phyloP scores from a whole-genome alignment of 2,888 invertebrate genomes.

The Dynastes maya region DNA sequence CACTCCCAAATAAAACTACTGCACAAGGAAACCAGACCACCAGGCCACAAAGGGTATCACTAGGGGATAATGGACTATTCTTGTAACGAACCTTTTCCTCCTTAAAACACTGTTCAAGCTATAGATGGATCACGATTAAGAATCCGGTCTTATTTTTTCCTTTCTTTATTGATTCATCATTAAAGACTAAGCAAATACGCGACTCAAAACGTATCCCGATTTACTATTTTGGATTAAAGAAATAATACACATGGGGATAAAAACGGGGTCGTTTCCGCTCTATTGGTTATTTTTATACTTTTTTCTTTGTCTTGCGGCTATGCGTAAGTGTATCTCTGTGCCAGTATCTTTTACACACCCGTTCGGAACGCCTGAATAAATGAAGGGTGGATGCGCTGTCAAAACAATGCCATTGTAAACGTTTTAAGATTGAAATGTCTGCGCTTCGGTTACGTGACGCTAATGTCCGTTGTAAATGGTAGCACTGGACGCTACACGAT shows the following conservation, averaged over 20 bases:
- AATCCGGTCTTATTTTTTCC: constrained; percentile 35
- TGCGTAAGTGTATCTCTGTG: constrained; percentile 29
- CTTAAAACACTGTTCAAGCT: neutral
- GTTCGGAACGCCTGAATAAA: constrained; percentile 32
- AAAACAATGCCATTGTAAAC: constrained; percentile 39
- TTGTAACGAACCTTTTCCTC: constrained; percentile 38
- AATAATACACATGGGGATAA: constrained; percentile 22
- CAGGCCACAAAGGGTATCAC: constrained; percentile 33
- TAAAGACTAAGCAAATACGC: constrained; percentile 40
- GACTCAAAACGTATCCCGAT: constrained; percentile 15
- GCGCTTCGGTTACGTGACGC: constrained; percentile 29
- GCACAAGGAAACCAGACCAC: constrained; percentile 33
- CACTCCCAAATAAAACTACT: constrained; percentile 36
- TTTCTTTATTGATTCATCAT: constrained; percentile 27
- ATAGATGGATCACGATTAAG: constrained; percentile 30
- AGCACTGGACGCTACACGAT: constrained; percentile 19
- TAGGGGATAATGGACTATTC: constrained; percentile 47
- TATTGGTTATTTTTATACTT: constrained; percentile 20
- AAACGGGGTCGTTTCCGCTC: constrained; percentile 44
- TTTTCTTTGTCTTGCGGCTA: neutral
- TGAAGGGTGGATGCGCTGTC: constrained; percentile 39
- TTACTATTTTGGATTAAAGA: constrained; percentile 35
- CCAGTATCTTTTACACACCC: neutral
- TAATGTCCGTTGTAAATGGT: constrained; percentile 32
- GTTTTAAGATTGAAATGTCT: constrained; percentile 35